Conservation (phyloP, 2,797 vertebrate species). For the Acipenser transmontanus region DNA sequence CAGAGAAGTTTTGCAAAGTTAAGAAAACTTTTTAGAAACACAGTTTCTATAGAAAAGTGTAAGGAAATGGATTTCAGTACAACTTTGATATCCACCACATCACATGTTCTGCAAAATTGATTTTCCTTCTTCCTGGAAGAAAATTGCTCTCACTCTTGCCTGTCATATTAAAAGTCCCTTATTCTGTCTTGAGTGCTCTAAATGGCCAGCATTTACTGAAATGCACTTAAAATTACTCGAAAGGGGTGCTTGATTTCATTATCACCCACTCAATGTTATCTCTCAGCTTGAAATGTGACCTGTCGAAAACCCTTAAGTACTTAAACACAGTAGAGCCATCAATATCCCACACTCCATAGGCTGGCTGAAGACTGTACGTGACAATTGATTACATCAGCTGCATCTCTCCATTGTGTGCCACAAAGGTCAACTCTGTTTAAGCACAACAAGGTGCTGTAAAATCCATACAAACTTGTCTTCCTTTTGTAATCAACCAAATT, state of each 20-base stretch:
- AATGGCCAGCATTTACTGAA: constrained; percentile 5
- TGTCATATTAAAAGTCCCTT: neutral
- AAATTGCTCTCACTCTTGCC: neutral
- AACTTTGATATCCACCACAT: neutral
- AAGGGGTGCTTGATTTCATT: constrained; percentile 11
- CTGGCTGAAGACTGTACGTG: neutral
- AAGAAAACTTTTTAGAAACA: too few relatives aligned
- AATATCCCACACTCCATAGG: constrained; percentile 9
- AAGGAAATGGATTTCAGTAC: neutral
- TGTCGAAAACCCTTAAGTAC: constrained; percentile 11
- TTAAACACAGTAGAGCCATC: constrained; percentile 12
- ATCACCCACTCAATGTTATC: constrained; percentile 1
- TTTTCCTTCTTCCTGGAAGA: neutral
- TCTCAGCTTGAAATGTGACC: constrained; percentile 4
- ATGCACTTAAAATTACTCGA: constrained; percentile 8
- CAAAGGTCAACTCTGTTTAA: too few relatives aligned
- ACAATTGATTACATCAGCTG: constrained; percentile 2
- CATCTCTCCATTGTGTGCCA: too few relatives aligned
- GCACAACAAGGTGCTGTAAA: too few relatives aligned
- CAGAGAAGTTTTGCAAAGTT: too few relatives aligned
- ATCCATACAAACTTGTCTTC: too few relatives aligned
- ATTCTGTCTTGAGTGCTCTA: constrained; percentile 1
- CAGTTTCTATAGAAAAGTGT: too few relatives aligned
- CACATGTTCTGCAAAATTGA: neutral
- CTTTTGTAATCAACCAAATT: too few relatives aligned